Percentiles rank a stretch among this genome's conserved stretches.
Evolutionary conservation across 2,113 vertebrate genomes (phyloP).

Genomic region (Eclectus roratus): DNA sequence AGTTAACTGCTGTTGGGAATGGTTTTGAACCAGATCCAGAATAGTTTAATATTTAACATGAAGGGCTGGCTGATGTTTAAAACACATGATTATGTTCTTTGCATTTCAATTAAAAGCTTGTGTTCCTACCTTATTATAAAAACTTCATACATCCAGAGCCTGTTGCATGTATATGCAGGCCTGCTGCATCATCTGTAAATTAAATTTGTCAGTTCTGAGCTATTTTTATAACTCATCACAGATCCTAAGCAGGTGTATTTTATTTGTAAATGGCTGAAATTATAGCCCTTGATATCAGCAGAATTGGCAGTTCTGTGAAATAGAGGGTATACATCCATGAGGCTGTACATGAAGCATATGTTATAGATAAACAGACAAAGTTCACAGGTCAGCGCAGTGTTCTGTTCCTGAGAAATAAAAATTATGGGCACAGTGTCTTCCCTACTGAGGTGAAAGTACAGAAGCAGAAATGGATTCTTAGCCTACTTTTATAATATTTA

Average conservation of each 20-base stretch:
- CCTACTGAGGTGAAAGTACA: not conserved
- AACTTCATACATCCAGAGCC: not conserved
- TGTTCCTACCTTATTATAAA: not conserved
- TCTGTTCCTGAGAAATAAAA: not conserved
- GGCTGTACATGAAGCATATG: not conserved
- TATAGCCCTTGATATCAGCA: not conserved
- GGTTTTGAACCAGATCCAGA: conserved; percentile 15
- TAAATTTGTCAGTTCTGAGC: not conserved
- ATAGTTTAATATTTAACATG: conserved; percentile 4
- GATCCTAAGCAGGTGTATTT: not conserved
- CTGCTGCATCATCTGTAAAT: not conserved
- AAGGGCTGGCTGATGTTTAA: not conserved
- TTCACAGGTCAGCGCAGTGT: not conserved
- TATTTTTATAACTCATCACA: not conserved
- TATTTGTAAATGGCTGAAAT: not conserved
- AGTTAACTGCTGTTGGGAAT: conserved; percentile 7
- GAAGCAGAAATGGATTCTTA: not conserved
- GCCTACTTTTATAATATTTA: not conserved
- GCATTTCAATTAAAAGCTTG: conserved; percentile 11
- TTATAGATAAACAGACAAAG: not conserved
- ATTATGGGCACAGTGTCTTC: not conserved
- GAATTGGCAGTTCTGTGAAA: not conserved
- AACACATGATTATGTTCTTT: conserved; percentile 9
- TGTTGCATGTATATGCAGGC: not conserved
- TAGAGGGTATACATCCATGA: not conserved